Percentiles rank a stretch among this genome's conserved stretches.
These are phyloP conservation scores for Cricetomys ansorgei DNA, from an alignment of 2,113 vertebrate species.

Conservation along the genomic window DNA sequence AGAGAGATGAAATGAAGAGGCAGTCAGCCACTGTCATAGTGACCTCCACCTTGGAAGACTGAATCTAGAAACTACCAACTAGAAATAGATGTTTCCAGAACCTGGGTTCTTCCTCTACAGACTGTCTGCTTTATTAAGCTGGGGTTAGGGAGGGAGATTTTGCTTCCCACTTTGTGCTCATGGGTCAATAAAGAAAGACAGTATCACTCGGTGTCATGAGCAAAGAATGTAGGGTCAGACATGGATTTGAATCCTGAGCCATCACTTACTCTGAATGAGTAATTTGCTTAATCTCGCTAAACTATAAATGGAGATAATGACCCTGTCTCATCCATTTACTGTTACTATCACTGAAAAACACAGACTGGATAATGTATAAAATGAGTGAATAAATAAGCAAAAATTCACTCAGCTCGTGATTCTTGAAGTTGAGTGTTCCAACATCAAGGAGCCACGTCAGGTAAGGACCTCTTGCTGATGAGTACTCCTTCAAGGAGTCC, in stretches of 20 bases:
- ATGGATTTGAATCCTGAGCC: background rate
- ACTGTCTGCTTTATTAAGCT: background rate
- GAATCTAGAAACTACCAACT: background rate
- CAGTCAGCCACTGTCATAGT: background rate
- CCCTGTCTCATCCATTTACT: background rate
- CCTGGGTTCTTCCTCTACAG: background rate
- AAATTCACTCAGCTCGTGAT: background rate
- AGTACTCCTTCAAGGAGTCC: background rate
- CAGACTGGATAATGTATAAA: background rate
- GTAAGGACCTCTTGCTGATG: background rate
- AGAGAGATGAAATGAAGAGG: background rate
- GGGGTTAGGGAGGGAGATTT: too few relatives aligned
- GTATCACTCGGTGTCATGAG: background rate
- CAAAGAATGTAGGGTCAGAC: background rate
- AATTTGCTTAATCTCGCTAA: background rate
- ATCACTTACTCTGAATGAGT: background rate
- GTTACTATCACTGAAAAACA: background rate
- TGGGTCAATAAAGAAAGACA: background rate
- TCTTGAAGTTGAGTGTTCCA: background rate
- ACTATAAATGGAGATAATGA: background rate
- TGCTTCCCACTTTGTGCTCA: background rate
- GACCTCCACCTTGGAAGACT: background rate
- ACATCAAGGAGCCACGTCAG: background rate
- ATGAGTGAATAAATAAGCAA: background rate
- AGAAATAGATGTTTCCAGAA: background rate